A percentile compares a stretch with the other conserved stretches of the same genome.
Conservation (phyloP, 2,888 invertebrate genomes). For the Linnaemya tessellans region DNA sequence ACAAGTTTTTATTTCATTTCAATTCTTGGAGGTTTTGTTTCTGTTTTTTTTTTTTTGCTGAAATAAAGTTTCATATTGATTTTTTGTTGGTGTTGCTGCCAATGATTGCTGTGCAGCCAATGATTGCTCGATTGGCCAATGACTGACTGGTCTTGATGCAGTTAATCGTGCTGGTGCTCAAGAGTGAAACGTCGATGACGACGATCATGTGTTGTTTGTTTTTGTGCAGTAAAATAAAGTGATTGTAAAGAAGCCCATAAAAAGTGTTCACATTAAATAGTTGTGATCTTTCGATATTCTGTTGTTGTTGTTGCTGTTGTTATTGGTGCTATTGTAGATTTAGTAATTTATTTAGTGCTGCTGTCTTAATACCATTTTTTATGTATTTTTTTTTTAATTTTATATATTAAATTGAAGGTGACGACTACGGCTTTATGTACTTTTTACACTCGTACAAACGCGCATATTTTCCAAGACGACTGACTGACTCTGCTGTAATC, state of each 20-base stretch:
- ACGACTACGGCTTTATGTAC: constrained; percentile 28
- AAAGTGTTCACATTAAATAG: constrained; percentile 43
- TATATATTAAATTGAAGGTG: constrained; percentile 57
- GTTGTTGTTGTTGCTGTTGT: constrained; percentile 33
- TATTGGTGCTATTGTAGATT: constrained; percentile 34
- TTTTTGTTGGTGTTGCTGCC: constrained; percentile 36
- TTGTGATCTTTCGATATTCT: constrained; percentile 56
- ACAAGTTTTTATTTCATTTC: constrained; percentile 52
- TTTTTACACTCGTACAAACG: background rate
- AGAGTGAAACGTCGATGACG: constrained; percentile 12
- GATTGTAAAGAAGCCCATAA: constrained; percentile 45
- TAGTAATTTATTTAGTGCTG: constrained; percentile 54
- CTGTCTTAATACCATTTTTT: constrained; percentile 27
- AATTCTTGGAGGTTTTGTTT: constrained; percentile 22
- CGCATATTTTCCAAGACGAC: constrained; percentile 36
- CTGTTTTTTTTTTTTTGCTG: background rate
- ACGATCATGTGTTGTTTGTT: constrained; percentile 6
- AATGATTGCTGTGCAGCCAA: constrained; percentile 31
- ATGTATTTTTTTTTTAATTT: constrained; percentile 48
- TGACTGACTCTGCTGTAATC: constrained; percentile 77
- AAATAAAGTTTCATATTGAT: constrained; percentile 68
- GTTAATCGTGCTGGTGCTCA: constrained; percentile 23
- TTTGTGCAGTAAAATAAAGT: constrained; percentile 19
- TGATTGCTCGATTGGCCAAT: constrained; percentile 52
- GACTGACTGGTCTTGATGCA: constrained; percentile 51